phyloP scores from a whole-genome alignment of 2,888 invertebrate species.

The Entomobrya proxima region DNA sequence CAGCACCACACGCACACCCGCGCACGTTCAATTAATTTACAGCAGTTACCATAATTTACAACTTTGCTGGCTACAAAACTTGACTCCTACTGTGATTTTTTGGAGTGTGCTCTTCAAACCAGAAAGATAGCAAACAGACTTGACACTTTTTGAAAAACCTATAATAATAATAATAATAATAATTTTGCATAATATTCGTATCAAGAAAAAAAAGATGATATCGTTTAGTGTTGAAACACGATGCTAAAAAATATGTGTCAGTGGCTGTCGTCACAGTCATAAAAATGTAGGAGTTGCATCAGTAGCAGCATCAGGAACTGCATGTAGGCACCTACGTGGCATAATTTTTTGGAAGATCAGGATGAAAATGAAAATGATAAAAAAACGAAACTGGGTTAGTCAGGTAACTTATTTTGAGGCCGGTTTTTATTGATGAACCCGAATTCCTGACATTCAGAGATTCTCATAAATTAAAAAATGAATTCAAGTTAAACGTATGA shows the following conservation, averaged over 20 bases:
- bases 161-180: too few relatives aligned
- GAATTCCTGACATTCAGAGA: too few relatives aligned
- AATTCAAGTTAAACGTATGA: too few relatives aligned
- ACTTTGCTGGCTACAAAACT: background rate
- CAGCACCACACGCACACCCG: background rate
- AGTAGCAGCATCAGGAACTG: conserved; percentile 20
- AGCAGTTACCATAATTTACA: background rate
- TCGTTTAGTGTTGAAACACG: background rate
- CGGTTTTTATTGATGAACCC: too few relatives aligned
- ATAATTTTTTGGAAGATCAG: background rate
- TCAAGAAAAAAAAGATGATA: too few relatives aligned
- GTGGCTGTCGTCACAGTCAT: background rate
- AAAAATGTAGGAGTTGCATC: background rate
- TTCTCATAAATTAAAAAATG: too few relatives aligned
- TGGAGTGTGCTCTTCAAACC: conserved; percentile 24
- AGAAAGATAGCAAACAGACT: conserved; percentile 35
- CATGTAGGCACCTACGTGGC: background rate
- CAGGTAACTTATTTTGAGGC: background rate
- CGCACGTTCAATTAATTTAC: conserved; percentile 13
- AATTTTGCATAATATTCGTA: background rate
- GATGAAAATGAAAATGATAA: background rate
- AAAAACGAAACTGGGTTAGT: conserved; percentile 1
- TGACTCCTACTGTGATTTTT: conserved; percentile 6
- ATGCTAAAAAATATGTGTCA: conserved; percentile 7
- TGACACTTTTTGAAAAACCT: background rate